These are phyloP conservation scores for Dasyurus viverrinus DNA, from an alignment of 2,113 vertebrate genomes.

Conservation along the genomic window DNA sequence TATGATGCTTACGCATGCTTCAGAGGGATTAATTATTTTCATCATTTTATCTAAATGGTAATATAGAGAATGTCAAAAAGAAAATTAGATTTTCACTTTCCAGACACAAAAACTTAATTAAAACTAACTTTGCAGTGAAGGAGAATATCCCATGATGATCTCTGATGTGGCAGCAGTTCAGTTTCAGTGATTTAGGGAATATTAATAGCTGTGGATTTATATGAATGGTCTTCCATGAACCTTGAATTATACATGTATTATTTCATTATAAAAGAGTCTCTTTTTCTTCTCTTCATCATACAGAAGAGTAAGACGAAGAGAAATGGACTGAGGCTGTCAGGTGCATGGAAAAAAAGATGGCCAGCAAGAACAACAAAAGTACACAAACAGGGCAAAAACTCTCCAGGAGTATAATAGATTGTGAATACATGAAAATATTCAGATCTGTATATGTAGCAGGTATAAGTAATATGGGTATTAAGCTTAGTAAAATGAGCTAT, in stretches of 20 bases:
- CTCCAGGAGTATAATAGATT: not conserved
- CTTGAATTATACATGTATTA: not conserved
- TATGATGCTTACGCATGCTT: slow-evolving; percentile 74
- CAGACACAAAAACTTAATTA: slow-evolving; percentile 79
- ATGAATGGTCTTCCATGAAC: not conserved
- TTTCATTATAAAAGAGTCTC: not conserved
- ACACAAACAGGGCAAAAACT: not conserved
- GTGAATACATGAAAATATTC: not conserved
- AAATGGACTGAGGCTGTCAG: not conserved
- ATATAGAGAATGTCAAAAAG: slow-evolving; percentile 81
- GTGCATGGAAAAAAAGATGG: not conserved
- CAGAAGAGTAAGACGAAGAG: not conserved
- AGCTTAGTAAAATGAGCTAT: not conserved
- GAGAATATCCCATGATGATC: slow-evolving; percentile 73
- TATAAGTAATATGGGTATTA: not conserved
- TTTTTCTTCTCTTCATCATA: not conserved
- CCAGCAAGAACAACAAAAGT: not conserved
- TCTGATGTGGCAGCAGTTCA: slow-evolving; percentile 67
- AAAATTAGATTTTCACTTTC: slow-evolving; percentile 81
- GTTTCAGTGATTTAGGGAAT: slow-evolving; percentile 62
- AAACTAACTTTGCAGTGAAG: slow-evolving; percentile 70
- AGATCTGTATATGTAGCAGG: not conserved
- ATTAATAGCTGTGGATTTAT: slow-evolving; percentile 66
- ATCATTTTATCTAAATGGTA: slow-evolving; percentile 77
- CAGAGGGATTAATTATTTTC: slow-evolving; percentile 81